A percentile compares a stretch with the other conserved stretches of the same genome.
Conservation (phyloP, 1,140 invertebrate genomes). For the Macrobrachium rosenbergii region DNA sequence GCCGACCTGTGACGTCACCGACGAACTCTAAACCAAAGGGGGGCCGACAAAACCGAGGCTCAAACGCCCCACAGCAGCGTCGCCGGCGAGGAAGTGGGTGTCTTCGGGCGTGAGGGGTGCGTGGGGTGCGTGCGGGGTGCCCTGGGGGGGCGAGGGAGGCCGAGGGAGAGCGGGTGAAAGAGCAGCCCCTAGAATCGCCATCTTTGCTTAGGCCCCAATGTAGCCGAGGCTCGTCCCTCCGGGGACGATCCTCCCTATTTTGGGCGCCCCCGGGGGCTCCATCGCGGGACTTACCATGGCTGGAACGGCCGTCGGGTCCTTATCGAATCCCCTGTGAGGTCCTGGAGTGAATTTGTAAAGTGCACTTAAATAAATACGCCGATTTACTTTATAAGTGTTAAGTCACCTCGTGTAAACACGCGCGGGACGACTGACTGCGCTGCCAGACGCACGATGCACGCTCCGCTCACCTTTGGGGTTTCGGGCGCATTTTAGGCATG, state of each 20-base stretch:
- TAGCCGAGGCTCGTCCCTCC: conserved; percentile 14
- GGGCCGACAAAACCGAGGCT: no score
- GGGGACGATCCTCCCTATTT: background rate
- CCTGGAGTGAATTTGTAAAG: background rate
- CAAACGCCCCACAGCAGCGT: background rate
- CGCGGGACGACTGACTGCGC: conserved; percentile 41
- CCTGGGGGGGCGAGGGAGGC: background rate
- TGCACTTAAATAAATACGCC: background rate
- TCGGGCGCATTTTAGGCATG: no score
- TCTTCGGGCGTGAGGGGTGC: no score
- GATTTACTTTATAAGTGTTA: conserved; percentile 4
- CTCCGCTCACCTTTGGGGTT: background rate
- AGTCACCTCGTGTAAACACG: conserved; percentile 47
- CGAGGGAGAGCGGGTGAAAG: background rate
- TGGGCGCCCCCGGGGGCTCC: background rate
- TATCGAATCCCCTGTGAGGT: background rate
- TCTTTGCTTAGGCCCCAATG: conserved; percentile 56
- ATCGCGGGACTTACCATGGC: background rate
- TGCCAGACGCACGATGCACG: conserved; percentile 41
- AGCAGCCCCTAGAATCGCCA: conserved; percentile 54
- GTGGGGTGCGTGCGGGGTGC: background rate
- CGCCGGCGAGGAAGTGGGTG: no score
- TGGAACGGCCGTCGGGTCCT: conserved; percentile 12
- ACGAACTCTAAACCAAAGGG: no score
- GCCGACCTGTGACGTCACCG: no score